Conservation (phyloP, 2,797 vertebrate genomes). For the Carcharodon carcharias region DNA sequence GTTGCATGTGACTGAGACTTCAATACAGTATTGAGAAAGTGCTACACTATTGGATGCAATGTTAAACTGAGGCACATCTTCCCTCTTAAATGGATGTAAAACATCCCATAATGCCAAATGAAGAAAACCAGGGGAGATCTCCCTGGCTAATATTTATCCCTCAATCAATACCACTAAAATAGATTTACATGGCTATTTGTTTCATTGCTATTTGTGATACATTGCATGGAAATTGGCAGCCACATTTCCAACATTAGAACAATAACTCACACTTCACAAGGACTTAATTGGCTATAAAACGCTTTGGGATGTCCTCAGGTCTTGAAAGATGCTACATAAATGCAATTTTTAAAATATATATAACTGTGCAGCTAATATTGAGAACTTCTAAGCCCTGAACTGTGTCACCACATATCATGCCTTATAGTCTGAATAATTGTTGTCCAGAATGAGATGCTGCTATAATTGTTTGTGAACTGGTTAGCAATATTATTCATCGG, state of each 20-base stretch:
- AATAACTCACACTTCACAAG: not conserved
- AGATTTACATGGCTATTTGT: not conserved
- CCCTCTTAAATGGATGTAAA: not conserved
- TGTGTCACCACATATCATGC: not conserved
- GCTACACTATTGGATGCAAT: not conserved
- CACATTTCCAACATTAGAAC: not conserved
- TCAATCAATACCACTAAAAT: not conserved
- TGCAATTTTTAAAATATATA: not conserved
- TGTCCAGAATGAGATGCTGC: not conserved
- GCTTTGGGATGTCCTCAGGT: not conserved
- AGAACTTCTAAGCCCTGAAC: not conserved
- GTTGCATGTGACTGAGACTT: not conserved
- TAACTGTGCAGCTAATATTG: not conserved
- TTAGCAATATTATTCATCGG: not conserved
- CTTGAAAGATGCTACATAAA: not conserved
- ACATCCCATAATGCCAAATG: not conserved
- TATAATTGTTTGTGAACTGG: not conserved
- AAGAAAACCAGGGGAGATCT: not conserved
- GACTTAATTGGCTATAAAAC: not conserved
- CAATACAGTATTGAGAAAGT: not conserved
- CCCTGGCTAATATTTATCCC: not conserved
- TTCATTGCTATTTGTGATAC: not conserved
- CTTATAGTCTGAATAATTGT: not conserved
- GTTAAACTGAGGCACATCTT: not conserved
- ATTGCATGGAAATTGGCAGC: not conserved